Evolutionary conservation across 2,888 invertebrate genomes (phyloP).

Genomic region (Cephus sareptanus): DNA sequence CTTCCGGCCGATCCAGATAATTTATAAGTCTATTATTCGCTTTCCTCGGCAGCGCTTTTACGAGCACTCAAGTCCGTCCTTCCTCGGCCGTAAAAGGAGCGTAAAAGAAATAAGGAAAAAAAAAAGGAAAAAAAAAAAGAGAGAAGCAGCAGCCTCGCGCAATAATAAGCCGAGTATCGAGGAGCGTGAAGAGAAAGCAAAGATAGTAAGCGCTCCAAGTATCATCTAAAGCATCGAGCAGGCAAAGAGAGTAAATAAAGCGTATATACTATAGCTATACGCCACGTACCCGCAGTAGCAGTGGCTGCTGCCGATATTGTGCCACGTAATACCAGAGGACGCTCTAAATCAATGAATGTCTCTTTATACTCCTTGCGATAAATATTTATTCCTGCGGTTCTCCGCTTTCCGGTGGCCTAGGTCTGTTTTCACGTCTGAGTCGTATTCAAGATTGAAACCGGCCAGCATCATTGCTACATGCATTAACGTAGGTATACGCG

Average conservation of each 20-base stretch:
- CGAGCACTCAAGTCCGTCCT: slow-evolving; percentile 28
- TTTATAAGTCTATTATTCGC: slow-evolving; percentile 49
- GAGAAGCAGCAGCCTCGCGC: not conserved
- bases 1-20: slow-evolving; percentile 39
- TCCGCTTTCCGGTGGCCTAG: slow-evolving; percentile 2
- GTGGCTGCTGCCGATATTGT: not conserved
- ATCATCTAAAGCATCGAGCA: not conserved
- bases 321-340: not conserved
- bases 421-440: not conserved
- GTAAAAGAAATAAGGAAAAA: not conserved
- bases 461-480: not conserved
- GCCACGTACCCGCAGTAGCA: not conserved
- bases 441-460: not conserved
- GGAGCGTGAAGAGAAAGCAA: not conserved
- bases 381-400: slow-evolving; percentile 6
- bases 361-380: not conserved
- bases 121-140: not conserved
- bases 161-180: not conserved
- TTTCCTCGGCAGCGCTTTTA: slow-evolving; percentile 43
- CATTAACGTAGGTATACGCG: not conserved
- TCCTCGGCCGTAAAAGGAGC: slow-evolving; percentile 32
- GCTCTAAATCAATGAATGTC: not conserved
- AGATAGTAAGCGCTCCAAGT: not conserved
- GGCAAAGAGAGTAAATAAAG: not conserved
- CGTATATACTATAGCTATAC: not conserved